Evolutionary conservation across 53 echinoderm and acorn worm genomes (phyloP), one percentile per base, ranked within the genome.

Genomic region (Hippasteria phrygiana): DNA sequence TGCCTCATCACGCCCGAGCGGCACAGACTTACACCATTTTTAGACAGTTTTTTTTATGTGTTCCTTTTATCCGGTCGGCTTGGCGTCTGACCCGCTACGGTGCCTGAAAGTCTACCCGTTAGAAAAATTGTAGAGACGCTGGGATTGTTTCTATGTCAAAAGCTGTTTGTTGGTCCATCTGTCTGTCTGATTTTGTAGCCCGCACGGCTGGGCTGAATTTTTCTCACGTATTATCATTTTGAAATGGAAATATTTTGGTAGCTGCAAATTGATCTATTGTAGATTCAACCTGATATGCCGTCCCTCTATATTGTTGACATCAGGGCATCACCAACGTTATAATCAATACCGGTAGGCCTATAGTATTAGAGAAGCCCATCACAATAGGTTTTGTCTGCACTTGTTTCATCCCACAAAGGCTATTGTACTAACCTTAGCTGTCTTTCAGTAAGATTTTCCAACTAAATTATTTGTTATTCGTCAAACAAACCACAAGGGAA

Each of bases 131-230:
- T 18, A 67, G 24, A 73, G 73, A 43, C 73, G 73, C 18, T 43
- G 22, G 45, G 31, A 13, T 50, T 32, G 22, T 18, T n/a, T 69
- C 54, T 70, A 70, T 70, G 71, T 85, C 85, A 85, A 36, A 37
- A 85, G 36, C 85, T 37, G 85, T 85, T 85, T 85, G 85, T 85
- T 71, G 85, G 85, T 85, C 70, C 32, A 71, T 85, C 85, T 40
- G 85, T 85, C 85, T 85, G 53, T 31, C 48, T 71, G 53, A n/a
- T 62, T 50, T n/a, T n/a, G n/a, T n/a, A 76, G 16, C 1, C 18
- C 51, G 50, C 48, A 7, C 50, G 76, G 27, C 26, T 22, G 20
- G 59, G n/a, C 59, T 8, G 26, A 17, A 12, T 59, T 59, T 26
- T 31, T 31, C 48, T 41, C 24, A 16, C 50, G 28, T 50, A 22